Percentiles rank a stretch among this genome's conserved stretches.
Conservation (phyloP, 2,888 invertebrate species). For the Volucella inanis region DNA sequence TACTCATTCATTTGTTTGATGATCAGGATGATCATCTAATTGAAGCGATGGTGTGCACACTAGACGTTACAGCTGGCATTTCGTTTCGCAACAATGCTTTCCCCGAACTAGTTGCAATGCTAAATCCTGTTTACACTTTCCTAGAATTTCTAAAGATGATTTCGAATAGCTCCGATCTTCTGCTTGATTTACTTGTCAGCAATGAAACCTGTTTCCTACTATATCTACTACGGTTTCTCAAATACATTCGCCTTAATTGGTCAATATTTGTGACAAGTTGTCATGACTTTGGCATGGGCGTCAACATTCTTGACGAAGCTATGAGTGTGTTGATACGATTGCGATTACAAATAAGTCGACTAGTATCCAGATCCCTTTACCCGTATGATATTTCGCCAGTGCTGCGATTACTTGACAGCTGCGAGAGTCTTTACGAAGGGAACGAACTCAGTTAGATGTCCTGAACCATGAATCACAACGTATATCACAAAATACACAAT, state of each 20-base stretch:
- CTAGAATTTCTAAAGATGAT: conserved; percentile 93
- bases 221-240: conserved; percentile 92
- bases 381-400: conserved; percentile 96
- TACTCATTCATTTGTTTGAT: conserved; percentile 93
- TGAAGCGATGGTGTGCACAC: conserved; percentile 95
- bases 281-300: conserved; percentile 84
- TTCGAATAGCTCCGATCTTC: conserved; percentile 90
- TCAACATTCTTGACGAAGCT: conserved; percentile 89
- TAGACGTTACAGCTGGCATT: conserved; percentile 93
- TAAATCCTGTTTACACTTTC: conserved; percentile 94
- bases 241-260: conserved; percentile 93
- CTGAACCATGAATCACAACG: conserved; percentile 52
- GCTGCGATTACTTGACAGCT: conserved; percentile 90
- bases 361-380: conserved; percentile 92
- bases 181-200: conserved; percentile 93
- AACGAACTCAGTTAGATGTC: conserved; percentile 88
- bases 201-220: conserved; percentile 95
- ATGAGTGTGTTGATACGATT: conserved; percentile 92
- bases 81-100: conserved; percentile 91
- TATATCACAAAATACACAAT: conserved; percentile 67
- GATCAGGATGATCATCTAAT: conserved; percentile 96
- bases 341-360: conserved; percentile 90
- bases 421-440: conserved; percentile 93
- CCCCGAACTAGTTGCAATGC: conserved; percentile 90
- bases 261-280: conserved; percentile 91